These are phyloP conservation scores for Ectemnius cavifrons DNA, from an alignment of 2,888 invertebrate genomes.

Conservation along the genomic window DNA sequence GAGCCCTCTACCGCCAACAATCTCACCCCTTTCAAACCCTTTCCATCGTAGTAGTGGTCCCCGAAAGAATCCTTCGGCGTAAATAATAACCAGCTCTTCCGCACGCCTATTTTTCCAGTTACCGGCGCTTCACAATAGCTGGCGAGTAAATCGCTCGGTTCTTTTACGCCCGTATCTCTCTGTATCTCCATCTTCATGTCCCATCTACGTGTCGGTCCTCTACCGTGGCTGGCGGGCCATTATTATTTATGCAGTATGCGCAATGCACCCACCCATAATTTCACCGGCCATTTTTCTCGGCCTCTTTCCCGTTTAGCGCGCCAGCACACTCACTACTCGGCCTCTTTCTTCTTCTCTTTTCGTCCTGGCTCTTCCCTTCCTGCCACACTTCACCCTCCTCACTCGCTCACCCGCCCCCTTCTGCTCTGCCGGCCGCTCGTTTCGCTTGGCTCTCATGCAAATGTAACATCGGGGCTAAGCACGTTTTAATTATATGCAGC, in stretches of 20 bases:
- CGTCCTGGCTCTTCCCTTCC: too few relatives aligned
- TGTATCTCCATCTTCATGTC: constrained; percentile 7
- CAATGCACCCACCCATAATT: constrained; percentile 29
- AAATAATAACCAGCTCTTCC: too few relatives aligned
- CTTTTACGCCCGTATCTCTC: too few relatives aligned
- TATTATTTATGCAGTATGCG: constrained; percentile 43
- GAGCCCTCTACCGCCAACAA: not conserved
- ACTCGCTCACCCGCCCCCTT: not conserved
- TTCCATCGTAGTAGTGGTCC: too few relatives aligned
- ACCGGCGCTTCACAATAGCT: too few relatives aligned
- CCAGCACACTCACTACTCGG: not conserved
- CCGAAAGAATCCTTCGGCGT: too few relatives aligned
- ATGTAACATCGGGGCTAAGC: constrained; percentile 52
- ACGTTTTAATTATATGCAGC: constrained; percentile 60
- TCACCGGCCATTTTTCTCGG: constrained; percentile 37
- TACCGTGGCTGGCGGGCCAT: not conserved
- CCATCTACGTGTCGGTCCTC: not conserved
- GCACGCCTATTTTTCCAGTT: too few relatives aligned
- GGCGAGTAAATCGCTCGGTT: too few relatives aligned
- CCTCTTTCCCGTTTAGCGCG: not conserved
- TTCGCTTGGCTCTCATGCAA: constrained; percentile 41
- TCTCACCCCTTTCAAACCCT: not conserved
- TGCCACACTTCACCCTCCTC: too few relatives aligned
- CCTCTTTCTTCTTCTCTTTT: not conserved
- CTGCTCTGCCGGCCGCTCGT: not conserved